Conservation (phyloP, 2,888 invertebrate genomes). For the Andrena flavipes region DNA sequence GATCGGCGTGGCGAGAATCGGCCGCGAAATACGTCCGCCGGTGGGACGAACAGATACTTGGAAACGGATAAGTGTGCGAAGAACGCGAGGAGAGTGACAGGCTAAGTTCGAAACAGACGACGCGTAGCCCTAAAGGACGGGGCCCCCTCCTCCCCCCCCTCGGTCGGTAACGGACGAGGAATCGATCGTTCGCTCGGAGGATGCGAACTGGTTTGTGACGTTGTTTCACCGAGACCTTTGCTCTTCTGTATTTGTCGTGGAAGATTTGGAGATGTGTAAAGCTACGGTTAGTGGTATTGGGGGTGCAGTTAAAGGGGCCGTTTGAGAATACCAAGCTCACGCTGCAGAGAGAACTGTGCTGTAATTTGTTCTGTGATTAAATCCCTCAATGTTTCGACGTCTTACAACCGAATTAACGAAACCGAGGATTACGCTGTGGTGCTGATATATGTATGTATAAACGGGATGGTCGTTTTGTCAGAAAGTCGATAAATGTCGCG, state of each 20-base stretch:
- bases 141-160: not conserved
- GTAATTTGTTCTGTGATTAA: too few species aligned
- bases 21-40: not conserved
- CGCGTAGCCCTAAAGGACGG: conserved; percentile 37
- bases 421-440: not conserved
- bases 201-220: not conserved
- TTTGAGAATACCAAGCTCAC: too few species aligned
- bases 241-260: not conserved
- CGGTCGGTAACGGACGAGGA: conserved; percentile 58
- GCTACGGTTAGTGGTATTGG: not conserved
- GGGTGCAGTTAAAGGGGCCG: not conserved
- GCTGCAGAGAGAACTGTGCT: too few species aligned
- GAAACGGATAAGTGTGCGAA: conserved; percentile 11
- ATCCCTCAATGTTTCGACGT: too few species aligned
- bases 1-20: conserved; percentile 8
- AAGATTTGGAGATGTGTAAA: not conserved
- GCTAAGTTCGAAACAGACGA: conserved; percentile 60
- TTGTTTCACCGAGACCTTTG: not conserved
- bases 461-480: not conserved
- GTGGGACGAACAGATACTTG: not conserved
- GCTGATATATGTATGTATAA: not conserved
- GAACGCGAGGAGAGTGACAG: conserved; percentile 41
- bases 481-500: conserved; percentile 6
- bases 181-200: conserved; percentile 47
- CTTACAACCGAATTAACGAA: not conserved